Evolutionary conservation across 2,113 vertebrate genomes (phyloP).

Genomic region (Vanacampus margaritifer): DNA sequence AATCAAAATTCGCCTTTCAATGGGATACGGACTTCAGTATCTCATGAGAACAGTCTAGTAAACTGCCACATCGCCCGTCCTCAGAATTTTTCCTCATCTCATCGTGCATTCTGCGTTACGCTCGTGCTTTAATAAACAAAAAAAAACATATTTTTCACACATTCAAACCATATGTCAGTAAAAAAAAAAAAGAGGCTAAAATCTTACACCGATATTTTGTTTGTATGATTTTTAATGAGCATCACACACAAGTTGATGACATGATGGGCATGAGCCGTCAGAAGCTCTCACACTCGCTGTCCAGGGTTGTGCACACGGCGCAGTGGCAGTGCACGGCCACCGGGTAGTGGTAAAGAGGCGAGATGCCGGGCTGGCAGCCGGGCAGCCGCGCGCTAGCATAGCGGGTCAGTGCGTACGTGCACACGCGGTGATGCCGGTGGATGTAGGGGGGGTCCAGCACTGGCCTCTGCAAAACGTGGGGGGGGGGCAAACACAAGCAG

Average conservation of each 20-base stretch:
- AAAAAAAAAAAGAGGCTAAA: background rate
- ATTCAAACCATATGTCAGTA: no score
- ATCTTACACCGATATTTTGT: background rate
- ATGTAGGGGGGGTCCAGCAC: conserved; percentile 66
- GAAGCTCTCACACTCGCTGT: conserved; percentile 75
- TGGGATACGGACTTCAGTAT: no score
- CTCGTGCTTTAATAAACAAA: no score
- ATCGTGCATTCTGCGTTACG: no score
- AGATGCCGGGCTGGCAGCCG: conserved; percentile 62
- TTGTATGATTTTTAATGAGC: conserved; percentile 11
- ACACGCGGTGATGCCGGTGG: conserved; percentile 69
- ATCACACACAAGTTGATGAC: background rate
- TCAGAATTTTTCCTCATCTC: no score
- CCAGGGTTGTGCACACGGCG: conserved; percentile 63
- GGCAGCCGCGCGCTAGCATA: conserved; percentile 65
- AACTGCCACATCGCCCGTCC: no score
- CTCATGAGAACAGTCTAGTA: no score
- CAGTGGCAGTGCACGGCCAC: conserved; percentile 73
- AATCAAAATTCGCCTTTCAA: no score
- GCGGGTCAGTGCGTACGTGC: conserved; percentile 65
- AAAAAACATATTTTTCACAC: no score
- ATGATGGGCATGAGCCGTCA: conserved; percentile 22
- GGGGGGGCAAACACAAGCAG: no score
- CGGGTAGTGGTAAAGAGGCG: conserved; percentile 72
- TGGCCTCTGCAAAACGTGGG: conserved; percentile 52